phyloP scores from a whole-genome alignment of 2,888 invertebrate species.

The Heterodera filipjevi region DNA sequence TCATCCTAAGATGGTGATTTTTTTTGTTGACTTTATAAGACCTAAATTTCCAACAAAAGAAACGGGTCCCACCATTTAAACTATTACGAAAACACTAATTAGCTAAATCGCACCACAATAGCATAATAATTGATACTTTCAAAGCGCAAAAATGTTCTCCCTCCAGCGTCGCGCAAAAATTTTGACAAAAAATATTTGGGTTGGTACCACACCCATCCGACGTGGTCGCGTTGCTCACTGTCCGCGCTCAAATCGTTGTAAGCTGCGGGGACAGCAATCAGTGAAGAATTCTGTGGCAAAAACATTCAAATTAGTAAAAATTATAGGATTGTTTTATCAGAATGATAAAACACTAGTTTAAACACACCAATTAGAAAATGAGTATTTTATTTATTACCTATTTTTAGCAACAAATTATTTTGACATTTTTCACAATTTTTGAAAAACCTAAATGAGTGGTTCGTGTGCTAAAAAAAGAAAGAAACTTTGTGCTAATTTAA shows the following conservation, averaged over 20 bases:
- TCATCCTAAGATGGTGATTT: too few species aligned
- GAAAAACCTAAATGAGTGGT: too few species aligned
- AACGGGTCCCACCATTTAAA: too few species aligned
- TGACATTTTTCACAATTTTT: too few species aligned
- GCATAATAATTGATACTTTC: slow-evolving; percentile 90
- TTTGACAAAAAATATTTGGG: slow-evolving; percentile 19
- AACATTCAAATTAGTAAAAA: too few species aligned
- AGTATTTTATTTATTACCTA: too few species aligned
- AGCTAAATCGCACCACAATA: slow-evolving; percentile 72
- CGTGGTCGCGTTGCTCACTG: slow-evolving; percentile 80
- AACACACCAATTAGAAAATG: too few species aligned
- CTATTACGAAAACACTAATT: slow-evolving; percentile 45
- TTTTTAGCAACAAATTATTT: too few species aligned
- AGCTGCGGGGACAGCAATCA: slow-evolving; percentile 93
- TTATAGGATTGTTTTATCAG: too few species aligned
- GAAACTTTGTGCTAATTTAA: background rate
- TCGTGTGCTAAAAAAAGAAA: too few species aligned
- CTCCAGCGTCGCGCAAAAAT: background rate
- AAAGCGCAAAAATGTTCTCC: slow-evolving; percentile 78
- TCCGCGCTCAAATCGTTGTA: slow-evolving; percentile 92
- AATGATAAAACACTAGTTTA: too few species aligned
- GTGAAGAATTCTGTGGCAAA: slow-evolving; percentile 55
- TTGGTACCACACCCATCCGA: slow-evolving; percentile 91
- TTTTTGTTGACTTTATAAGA: too few species aligned
- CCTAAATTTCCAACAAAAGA: slow-evolving; percentile 57